Evolutionary conservation across 2,113 vertebrate species (phyloP), one percentile per base, ranked within the genome.

Genomic region (Oceanites oceanicus): DNA sequence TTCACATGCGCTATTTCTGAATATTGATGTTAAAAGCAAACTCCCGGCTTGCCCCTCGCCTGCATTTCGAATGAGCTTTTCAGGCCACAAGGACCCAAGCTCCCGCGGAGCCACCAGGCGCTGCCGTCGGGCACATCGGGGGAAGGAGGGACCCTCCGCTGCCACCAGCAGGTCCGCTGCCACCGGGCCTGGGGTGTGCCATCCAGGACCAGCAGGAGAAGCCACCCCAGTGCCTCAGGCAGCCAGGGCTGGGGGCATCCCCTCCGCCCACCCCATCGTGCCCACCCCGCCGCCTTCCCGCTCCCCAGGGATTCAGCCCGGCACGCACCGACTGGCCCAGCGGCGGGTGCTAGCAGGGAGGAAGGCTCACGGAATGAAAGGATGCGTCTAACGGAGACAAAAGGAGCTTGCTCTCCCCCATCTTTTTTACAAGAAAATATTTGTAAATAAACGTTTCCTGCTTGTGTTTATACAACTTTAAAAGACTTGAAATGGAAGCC

Each of bases 11-110:
- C 98, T 86, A 92, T 98, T 98, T 98, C 98, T 98, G 98, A 99
- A 99, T 99, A 99, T 98, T 98, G 98, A 99, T 99, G 98, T 98
- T 99, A 98, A 99, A 99, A 99, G 98, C 98, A 98, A 92, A 87
- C 25, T 75, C 90, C 94, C 92, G 68, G 95, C 98, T 75, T 95
- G 96, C 97, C 98, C 98, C 87, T 78, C 58, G 18, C 77, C 65
- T 21, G 66, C 71, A 3, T 95, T 98, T 98, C 98, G 97, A 96
- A 97, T 81, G 97, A 58, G 68, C 38, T 58, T 53, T 62, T 68
- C 90, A 78, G 1, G 3, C 63, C 78, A 11, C 45, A 5, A 13
- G 62, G 80, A 94, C 23, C 78, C 47, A 13, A 8, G 3, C 16
- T 71, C 61, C 72, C 2, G 1, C 19, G 6, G 58, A 74, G 45